phyloP scores from a whole-genome alignment of 2,797 vertebrate species.

The Pipistrellus pygmaeus region DNA sequence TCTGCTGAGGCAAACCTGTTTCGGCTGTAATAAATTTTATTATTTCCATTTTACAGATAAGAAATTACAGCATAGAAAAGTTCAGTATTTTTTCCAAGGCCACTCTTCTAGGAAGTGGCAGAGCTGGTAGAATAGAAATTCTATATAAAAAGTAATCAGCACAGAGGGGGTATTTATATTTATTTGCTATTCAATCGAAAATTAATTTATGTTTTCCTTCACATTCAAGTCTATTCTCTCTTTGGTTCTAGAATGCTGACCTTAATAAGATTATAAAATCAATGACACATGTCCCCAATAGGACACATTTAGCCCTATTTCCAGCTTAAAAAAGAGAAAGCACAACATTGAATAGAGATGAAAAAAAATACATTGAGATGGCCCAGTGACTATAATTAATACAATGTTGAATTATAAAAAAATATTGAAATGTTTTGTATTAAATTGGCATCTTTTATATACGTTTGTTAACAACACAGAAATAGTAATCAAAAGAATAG shows the following conservation, averaged over 20 bases:
- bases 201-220: constrained; percentile 16
- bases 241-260: neutral
- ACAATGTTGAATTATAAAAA: neutral
- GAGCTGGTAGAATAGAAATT: neutral
- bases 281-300: neutral
- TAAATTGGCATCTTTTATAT: neutral
- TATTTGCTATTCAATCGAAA: neutral
- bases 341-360: neutral
- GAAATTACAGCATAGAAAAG: neutral
- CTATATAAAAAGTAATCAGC: neutral
- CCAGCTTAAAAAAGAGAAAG: neutral
- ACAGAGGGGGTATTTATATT: neutral
- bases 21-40: neutral
- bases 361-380: neutral
- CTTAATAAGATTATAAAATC: constrained; percentile 45
- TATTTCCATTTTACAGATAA: neutral
- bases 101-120: neutral
- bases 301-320: neutral
- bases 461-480: neutral
- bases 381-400: neutral
- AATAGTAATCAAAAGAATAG: neutral
- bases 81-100: neutral
- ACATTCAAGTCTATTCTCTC: neutral
- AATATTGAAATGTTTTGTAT: neutral
- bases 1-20: too few relatives aligned